Conservation (phyloP, 2,797 vertebrate species). For the Valencia hispanica region DNA sequence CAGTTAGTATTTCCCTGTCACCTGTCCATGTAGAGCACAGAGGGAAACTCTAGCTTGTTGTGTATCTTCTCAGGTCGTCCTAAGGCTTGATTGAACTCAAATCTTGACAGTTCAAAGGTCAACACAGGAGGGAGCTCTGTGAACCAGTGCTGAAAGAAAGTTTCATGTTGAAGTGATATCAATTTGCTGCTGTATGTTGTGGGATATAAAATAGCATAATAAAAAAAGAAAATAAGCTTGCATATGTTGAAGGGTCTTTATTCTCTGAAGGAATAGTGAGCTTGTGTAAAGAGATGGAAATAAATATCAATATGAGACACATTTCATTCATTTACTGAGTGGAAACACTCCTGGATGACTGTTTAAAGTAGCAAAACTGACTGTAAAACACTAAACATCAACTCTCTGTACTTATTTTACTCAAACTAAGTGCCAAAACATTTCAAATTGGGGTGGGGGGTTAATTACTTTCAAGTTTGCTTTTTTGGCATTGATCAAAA, state of each 20-base stretch:
- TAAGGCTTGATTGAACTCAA: slow-evolving; percentile 98
- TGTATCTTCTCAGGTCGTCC: slow-evolving; percentile 99
- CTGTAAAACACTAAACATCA: neutral
- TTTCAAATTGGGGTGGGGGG: neutral
- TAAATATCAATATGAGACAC: neutral
- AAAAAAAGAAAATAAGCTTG: neutral
- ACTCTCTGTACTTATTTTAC: neutral
- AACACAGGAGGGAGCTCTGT: slow-evolving; percentile 97
- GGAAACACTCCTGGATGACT: neutral
- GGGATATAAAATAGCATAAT: neutral
- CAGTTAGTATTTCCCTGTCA: slow-evolving; percentile 49
- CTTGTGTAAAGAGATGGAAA: neutral
- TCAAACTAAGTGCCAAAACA: neutral
- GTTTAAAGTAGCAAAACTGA: neutral
- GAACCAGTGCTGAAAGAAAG: slow-evolving; percentile 92
- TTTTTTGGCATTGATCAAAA: too few relatives aligned
- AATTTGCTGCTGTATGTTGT: neutral
- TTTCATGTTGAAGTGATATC: neutral
- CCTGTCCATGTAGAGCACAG: slow-evolving; percentile 98
- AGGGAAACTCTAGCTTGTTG: slow-evolving; percentile 98
- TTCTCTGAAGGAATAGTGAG: neutral
- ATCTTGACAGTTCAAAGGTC: slow-evolving; percentile 98
- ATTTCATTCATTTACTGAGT: neutral
- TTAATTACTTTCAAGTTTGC: too few relatives aligned
- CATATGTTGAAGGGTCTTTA: neutral